Percentiles rank a stretch among this genome's conserved stretches.
phyloP scores from a whole-genome alignment of 2,888 invertebrate species.

The Brachyopa scutellaris region DNA sequence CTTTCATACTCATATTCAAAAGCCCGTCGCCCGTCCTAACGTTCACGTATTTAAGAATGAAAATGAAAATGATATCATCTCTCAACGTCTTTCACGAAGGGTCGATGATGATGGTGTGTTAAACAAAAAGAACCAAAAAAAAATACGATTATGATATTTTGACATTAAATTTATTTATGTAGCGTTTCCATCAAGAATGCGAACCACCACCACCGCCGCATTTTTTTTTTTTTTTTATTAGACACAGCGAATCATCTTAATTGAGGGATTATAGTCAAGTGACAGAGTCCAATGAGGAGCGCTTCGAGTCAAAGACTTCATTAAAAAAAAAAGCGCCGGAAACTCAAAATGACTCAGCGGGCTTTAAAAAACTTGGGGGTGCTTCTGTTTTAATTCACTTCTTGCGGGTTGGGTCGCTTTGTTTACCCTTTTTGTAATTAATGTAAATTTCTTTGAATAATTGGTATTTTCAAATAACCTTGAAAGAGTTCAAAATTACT shows the following conservation, averaged over 20 bases:
- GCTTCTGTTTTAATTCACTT: slow-evolving; percentile 24
- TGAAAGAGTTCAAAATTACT: slow-evolving; percentile 38
- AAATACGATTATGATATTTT: slow-evolving; percentile 39
- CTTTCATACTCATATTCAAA: slow-evolving; percentile 16
- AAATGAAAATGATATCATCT: slow-evolving; percentile 61
- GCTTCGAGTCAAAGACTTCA: slow-evolving; percentile 13
- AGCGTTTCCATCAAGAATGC: slow-evolving; percentile 54
- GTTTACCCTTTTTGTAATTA: slow-evolving; percentile 71
- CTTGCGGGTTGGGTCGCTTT: slow-evolving; percentile 64
- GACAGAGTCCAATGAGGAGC: slow-evolving; percentile 44
- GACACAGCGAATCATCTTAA: slow-evolving; percentile 54
- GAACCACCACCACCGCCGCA: slow-evolving; percentile 20
- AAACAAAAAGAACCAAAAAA: no score
- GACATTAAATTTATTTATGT: slow-evolving; percentile 63
- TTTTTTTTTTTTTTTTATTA: slow-evolving; percentile 52
- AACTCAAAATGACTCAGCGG: slow-evolving; percentile 64
- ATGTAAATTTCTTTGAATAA: slow-evolving; percentile 46
- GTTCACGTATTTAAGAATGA: slow-evolving; percentile 26
- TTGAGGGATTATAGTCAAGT: slow-evolving; percentile 63
- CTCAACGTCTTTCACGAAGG: slow-evolving; percentile 10
- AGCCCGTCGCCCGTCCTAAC: neutral
- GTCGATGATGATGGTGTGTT: slow-evolving; percentile 20
- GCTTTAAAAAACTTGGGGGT: slow-evolving; percentile 35
- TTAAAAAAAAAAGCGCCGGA: slow-evolving; percentile 41
- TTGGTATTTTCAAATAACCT: slow-evolving; percentile 50